These are phyloP conservation scores for Pomacea canaliculata DNA, from an alignment of 2,888 invertebrate species.

Conservation along the genomic window DNA sequence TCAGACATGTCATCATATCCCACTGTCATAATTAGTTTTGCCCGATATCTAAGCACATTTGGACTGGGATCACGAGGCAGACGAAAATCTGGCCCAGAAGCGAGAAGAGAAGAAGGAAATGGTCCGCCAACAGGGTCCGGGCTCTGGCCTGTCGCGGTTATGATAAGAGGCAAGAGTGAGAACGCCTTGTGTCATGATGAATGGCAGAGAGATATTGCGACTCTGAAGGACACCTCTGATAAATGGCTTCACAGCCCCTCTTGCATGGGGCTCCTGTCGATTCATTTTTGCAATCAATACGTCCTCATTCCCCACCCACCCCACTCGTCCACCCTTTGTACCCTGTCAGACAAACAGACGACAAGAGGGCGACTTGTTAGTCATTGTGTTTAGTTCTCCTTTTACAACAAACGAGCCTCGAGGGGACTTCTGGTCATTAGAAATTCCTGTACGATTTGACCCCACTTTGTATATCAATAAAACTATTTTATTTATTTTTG, in stretches of 20 bases:
- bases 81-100: background rate
- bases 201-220: constrained; percentile 18
- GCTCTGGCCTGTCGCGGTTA: background rate
- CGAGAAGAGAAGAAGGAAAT: background rate
- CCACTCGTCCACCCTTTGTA: background rate
- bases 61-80: background rate
- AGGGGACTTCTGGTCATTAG: no score
- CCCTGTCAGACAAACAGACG: no score
- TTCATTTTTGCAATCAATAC: constrained; percentile 16
- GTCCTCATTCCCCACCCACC: constrained; percentile 3
- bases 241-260: constrained; percentile 7
- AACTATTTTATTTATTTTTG: no score
- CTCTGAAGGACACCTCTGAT: constrained; percentile 18
- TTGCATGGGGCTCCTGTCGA: background rate
- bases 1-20: no score
- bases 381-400: no score
- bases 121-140: background rate
- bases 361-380: no score
- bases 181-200: constrained; percentile 23
- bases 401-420: no score
- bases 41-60: no score
- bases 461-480: no score
- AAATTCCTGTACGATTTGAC: no score
- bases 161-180: constrained; percentile 16
- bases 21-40: no score